These are phyloP conservation scores for Lithobius niger DNA, from an alignment of 1,140 invertebrate genomes.

Conservation along the genomic window DNA sequence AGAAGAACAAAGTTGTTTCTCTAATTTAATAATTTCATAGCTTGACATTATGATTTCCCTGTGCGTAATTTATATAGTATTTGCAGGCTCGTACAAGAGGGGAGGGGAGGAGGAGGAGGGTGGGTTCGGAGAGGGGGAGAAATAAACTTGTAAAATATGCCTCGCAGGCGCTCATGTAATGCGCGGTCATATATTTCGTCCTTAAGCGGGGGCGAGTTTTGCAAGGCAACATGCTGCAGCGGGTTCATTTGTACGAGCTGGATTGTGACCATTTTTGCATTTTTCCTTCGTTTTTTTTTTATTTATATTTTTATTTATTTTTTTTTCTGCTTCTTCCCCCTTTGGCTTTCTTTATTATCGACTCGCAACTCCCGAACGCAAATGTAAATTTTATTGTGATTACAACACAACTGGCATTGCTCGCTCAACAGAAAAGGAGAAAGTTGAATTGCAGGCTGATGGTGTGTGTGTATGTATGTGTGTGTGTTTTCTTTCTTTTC, in stretches of 20 bases:
- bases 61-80: slow-evolving; percentile 2
- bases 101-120: too few relatives aligned
- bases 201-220: not conserved
- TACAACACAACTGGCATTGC: not conserved
- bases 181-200: slow-evolving; percentile 1
- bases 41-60: slow-evolving; percentile 4
- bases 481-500: not conserved
- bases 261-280: not conserved
- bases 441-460: not conserved
- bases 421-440: not conserved
- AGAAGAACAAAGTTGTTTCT: not conserved
- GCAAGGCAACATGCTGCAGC: too few relatives aligned
- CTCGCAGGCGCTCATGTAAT: not conserved
- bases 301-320: not conserved
- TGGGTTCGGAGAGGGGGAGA: too few relatives aligned
- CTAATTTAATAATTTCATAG: slow-evolving; percentile 9
- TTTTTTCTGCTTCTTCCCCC: not conserved
- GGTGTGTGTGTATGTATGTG: not conserved
- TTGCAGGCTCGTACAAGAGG: not conserved
- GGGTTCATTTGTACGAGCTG: not conserved
- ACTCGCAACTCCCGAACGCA: not conserved
- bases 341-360: not conserved
- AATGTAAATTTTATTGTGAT: slow-evolving; percentile 11
- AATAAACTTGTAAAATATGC: not conserved
- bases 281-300: not conserved